Evolutionary conservation across 2,797 vertebrate genomes (phyloP).

Genomic region (Arnoldichthys spilopterus): DNA sequence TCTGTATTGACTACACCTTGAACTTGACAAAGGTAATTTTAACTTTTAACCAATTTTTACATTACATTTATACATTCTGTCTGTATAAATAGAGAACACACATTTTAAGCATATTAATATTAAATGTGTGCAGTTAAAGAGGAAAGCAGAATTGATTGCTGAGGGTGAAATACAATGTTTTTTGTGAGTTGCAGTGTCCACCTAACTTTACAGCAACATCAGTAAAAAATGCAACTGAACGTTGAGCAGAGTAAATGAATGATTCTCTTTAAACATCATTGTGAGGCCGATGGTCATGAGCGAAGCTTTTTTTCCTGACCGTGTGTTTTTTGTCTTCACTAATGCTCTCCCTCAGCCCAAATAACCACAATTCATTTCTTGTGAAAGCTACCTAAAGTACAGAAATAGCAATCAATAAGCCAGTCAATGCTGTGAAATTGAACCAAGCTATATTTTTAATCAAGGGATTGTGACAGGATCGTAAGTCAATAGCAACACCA

Average conservation of each 20-base stretch:
- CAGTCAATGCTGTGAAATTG: slow-evolving; percentile 55
- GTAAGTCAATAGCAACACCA: slow-evolving; percentile 46
- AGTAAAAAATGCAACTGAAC: not conserved
- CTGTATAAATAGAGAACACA: no score
- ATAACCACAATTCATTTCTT: slow-evolving; percentile 58
- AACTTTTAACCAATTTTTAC: no score
- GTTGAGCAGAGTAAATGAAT: not conserved
- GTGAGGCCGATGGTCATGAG: not conserved
- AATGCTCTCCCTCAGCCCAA: slow-evolving; percentile 46
- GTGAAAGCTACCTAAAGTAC: slow-evolving; percentile 49
- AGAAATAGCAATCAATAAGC: slow-evolving; percentile 55
- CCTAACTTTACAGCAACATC: not conserved
- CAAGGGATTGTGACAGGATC: slow-evolving; percentile 56
- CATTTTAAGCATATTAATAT: no score
- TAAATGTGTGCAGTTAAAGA: no score
- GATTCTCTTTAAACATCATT: not conserved
- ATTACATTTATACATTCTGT: no score
- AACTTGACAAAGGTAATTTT: no score
- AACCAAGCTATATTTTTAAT: slow-evolving; percentile 58
- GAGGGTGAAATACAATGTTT: no score
- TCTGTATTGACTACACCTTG: no score
- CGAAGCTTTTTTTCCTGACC: not conserved
- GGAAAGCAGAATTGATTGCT: no score
- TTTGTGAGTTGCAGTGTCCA: no score
- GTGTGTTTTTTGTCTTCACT: slow-evolving; percentile 12